These are phyloP conservation scores for Bos indicus DNA, from an alignment of 2,113 vertebrate genomes.

Conservation along the genomic window DNA sequence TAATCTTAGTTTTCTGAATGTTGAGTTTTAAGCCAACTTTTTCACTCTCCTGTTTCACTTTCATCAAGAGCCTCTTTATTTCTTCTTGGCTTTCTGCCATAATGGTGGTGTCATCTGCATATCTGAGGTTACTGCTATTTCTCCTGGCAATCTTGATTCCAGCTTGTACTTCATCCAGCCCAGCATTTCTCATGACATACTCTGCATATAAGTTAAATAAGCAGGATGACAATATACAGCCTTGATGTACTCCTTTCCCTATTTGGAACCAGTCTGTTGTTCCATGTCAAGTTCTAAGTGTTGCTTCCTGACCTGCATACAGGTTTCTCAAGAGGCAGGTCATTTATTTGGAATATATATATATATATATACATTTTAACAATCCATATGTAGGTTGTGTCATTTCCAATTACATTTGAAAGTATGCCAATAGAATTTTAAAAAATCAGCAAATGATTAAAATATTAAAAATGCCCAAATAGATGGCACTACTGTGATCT, in stretches of 20 bases:
- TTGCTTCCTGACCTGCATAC: not conserved
- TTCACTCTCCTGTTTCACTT: not conserved
- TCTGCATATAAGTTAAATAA: not conserved
- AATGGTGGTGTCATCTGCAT: not conserved
- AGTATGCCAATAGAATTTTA: not conserved
- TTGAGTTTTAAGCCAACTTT: not conserved
- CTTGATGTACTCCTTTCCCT: not conserved
- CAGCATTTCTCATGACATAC: not conserved
- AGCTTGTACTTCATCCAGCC: not conserved
- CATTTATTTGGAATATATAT: not conserved
- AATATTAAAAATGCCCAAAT: not conserved
- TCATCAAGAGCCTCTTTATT: not conserved
- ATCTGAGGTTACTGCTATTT: not conserved
- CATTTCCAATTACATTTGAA: not conserved
- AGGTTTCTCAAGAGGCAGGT: not conserved
- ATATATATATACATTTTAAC: not conserved
- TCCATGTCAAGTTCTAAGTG: not conserved
- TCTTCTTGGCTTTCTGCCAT: not conserved
- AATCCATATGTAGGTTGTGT: not conserved
- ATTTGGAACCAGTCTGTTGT: not conserved
- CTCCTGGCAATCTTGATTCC: not conserved
- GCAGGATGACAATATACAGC: not conserved
- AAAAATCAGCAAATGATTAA: not conserved
- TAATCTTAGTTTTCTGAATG: not conserved
- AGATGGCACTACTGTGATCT: not conserved